phyloP scores from a whole-genome alignment of 1,140 invertebrate species.

The Danaus plexippus region DNA sequence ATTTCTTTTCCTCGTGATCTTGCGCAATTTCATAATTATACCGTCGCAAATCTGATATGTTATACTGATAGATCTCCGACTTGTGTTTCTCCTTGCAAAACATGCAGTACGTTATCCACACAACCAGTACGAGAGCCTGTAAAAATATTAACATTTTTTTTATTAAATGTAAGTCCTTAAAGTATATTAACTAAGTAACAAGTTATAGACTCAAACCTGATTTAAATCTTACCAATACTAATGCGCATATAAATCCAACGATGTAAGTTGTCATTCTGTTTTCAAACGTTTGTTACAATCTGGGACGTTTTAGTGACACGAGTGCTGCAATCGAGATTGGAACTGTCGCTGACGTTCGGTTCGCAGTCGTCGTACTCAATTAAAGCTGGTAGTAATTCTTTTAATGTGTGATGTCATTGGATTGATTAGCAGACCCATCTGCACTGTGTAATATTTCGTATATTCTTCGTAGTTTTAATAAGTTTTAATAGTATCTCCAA shows the following conservation, averaged over 20 bases:
- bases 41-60: conserved; percentile 46
- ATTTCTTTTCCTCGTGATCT: conserved; percentile 28
- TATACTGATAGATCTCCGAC: conserved; percentile 47
- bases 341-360: conserved; percentile 40
- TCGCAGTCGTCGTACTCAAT: conserved; percentile 50
- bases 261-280: conserved; percentile 46
- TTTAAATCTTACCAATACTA: conserved; percentile 49
- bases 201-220: neutral
- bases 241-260: conserved; percentile 47
- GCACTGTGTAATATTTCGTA: conserved; percentile 5
- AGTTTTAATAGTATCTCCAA: too few species aligned
- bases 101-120: conserved; percentile 60
- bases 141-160: conserved; percentile 18
- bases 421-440: conserved; percentile 46
- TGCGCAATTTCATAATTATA: conserved; percentile 39
- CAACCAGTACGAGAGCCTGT: conserved; percentile 44
- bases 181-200: too few species aligned
- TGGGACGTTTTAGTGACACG: conserved; percentile 32
- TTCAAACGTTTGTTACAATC: conserved; percentile 29
- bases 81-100: conserved; percentile 57
- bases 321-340: conserved; percentile 48
- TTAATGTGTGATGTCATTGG: conserved; percentile 61
- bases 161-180: too few species aligned
- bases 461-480: too few species aligned
- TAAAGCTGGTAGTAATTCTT: conserved; percentile 55